Evolutionary conservation across 2,888 invertebrate genomes (phyloP).

Genomic region (Leucoma salicis): DNA sequence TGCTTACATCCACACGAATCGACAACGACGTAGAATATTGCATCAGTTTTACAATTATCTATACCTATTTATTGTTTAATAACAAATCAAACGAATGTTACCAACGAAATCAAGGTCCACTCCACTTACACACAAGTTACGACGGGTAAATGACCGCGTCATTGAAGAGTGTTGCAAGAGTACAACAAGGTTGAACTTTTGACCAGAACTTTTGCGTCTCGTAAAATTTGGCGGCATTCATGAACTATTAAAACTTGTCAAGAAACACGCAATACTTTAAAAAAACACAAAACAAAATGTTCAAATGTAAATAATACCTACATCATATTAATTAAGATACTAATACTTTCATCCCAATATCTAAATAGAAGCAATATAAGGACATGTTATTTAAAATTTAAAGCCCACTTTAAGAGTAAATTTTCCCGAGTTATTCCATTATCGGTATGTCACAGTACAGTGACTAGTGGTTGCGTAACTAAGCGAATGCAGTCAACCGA

Average conservation of each 20-base stretch:
- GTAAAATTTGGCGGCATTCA: not conserved
- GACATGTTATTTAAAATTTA: too few species aligned
- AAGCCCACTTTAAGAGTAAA: too few species aligned
- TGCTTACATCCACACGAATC: slow-evolving; percentile 22
- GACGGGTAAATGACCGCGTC: slow-evolving; percentile 56
- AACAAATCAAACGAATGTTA: slow-evolving; percentile 50
- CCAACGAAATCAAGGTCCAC: slow-evolving; percentile 55
- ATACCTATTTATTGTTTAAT: slow-evolving; percentile 33
- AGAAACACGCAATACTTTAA: too few species aligned
- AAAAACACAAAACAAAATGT: too few species aligned
- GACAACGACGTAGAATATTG: slow-evolving; percentile 23
- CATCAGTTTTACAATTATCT: slow-evolving; percentile 28
- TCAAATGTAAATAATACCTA: too few species aligned
- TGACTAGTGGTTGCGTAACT: slow-evolving; percentile 28
- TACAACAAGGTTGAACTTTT: slow-evolving; percentile 54
- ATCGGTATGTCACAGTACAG: not conserved
- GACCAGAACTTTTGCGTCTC: slow-evolving; percentile 14
- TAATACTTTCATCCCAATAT: too few species aligned
- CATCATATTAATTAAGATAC: too few species aligned
- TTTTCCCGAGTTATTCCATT: not conserved
- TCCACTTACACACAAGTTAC: slow-evolving; percentile 28
- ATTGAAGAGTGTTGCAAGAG: slow-evolving; percentile 54
- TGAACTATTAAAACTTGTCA: slow-evolving; percentile 2
- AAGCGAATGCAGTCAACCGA: slow-evolving; percentile 37
- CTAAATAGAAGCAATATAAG: too few species aligned